Evolutionary conservation across 2,113 vertebrate species (phyloP), one percentile per base, ranked within the genome.

Genomic region (Platycercus adscitus): DNA sequence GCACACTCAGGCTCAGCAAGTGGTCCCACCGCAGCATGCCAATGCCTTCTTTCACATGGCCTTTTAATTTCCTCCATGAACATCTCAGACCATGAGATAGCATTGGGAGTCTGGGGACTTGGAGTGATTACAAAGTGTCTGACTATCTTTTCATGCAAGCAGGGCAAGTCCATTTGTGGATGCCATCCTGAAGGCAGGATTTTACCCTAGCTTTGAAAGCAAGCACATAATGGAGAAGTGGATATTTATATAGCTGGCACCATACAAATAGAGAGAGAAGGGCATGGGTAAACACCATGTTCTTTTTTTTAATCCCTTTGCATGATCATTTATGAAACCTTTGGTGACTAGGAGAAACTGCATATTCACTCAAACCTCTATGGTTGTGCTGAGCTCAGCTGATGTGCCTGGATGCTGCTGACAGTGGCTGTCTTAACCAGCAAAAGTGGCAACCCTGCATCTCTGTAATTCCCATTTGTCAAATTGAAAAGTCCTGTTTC

Each of bases 391-490:
- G 78, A 95, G 49, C 37, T 92, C 78, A 91, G 77, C 77, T 66
- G 35, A 71, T 70, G 60, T 53, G 43, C 56, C 66, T 63, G 69
- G 43, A 56, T 69, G 49, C 76, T 87, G 84, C 91, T 95, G 70
- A 87, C 66, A 72, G 14, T 35, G 72, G 49, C 56, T 69, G 56
- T 85, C 81, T 66, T 49, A 84, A 65, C 66, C 73, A 92, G 70
- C 56, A 81, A 37, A 70, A 72, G 41, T 5, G 6, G 49, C 70
- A 71, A 65, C 44, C 63, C 66, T 82, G 78, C 53, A 65, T 72
- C 87, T 89, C 78, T 85, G 63, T 89, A 41, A 26, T 91, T 88
- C n/a, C 53, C 70, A 58, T 91, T 87, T 92, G 78, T 88, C 78
- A 92, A 47, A 85, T 55, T 63, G 81, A 87, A 85, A 93, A 31